Percentiles rank a stretch among this genome's conserved stretches.
Evolutionary conservation across 2,113 vertebrate genomes (phyloP).

Genomic region (Alexandromys fortis): DNA sequence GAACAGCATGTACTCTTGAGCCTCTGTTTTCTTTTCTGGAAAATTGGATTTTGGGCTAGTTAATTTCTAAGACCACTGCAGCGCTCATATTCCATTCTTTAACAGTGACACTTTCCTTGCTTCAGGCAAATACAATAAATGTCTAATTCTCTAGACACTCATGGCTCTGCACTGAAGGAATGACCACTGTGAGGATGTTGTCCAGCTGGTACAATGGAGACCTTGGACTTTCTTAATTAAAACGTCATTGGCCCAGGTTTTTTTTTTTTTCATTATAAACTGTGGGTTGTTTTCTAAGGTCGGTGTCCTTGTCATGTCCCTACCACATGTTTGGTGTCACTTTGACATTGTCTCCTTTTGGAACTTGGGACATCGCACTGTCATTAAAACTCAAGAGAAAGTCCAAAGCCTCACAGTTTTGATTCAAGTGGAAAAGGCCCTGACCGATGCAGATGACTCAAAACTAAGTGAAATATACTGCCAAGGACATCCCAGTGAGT

Average conservation of each 20-base stretch:
- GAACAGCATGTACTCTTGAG: background rate
- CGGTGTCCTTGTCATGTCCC: background rate
- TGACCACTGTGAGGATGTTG: background rate
- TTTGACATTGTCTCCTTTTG: background rate
- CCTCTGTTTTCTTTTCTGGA: slow-evolving; percentile 24
- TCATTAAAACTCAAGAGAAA: slow-evolving; percentile 35
- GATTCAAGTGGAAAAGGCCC: slow-evolving; percentile 56
- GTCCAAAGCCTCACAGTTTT: background rate
- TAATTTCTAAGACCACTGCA: slow-evolving; percentile 14
- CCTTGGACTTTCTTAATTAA: slow-evolving; percentile 10
- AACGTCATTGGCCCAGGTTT: background rate
- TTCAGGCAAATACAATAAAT: slow-evolving; percentile 19
- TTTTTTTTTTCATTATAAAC: background rate
- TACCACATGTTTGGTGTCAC: background rate
- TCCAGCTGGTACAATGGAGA: slow-evolving; percentile 10
- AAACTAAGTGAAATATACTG: background rate
- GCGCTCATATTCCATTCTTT: slow-evolving; percentile 33
- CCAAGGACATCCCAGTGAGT: background rate
- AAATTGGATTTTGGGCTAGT: background rate
- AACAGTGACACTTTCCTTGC: background rate
- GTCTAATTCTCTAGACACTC: slow-evolving; percentile 4
- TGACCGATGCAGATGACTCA: slow-evolving; percentile 35
- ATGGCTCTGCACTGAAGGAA: slow-evolving; percentile 14
- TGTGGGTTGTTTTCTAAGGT: background rate
- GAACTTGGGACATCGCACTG: background rate